phyloP scores from a whole-genome alignment of 2,888 invertebrate species.

The Leptinotarsa rubiginosa region DNA sequence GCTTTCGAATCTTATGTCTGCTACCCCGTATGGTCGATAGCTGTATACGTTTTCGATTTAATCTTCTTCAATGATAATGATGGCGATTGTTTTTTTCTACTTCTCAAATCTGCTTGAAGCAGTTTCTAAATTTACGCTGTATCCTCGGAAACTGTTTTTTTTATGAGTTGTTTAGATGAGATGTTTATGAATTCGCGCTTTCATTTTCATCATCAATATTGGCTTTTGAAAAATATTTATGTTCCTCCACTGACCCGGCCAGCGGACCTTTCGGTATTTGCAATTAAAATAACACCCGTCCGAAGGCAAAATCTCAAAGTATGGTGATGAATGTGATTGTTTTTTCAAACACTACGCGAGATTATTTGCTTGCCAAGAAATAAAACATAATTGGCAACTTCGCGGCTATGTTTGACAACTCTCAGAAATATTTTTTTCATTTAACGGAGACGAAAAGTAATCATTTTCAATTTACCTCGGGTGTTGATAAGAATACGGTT shows the following conservation, averaged over 20 bases:
- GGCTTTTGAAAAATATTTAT: background rate
- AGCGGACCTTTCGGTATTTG: slow-evolving; percentile 44
- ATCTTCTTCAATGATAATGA: too few species aligned
- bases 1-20: too few species aligned
- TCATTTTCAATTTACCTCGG: too few species aligned
- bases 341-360: slow-evolving; percentile 38
- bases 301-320: slow-evolving; percentile 31
- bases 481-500: too few species aligned
- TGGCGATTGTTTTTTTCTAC: too few species aligned
- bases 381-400: slow-evolving; percentile 30
- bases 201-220: too few species aligned
- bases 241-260: slow-evolving; percentile 34
- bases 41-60: too few species aligned
- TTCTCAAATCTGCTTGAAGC: too few species aligned
- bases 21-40: too few species aligned
- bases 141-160: too few species aligned
- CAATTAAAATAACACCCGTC: slow-evolving; percentile 49
- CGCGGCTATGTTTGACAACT: background rate
- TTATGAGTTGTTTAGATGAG: slow-evolving; percentile 3
- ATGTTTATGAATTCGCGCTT: background rate
- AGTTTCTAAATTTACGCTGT: too few species aligned
- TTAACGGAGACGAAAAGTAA: background rate
- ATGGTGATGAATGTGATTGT: slow-evolving; percentile 40
- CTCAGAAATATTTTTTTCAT: background rate
- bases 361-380: slow-evolving; percentile 32